Conservation (phyloP, 2,113 vertebrate genomes). For the Peucedramus taeniatus region DNA sequence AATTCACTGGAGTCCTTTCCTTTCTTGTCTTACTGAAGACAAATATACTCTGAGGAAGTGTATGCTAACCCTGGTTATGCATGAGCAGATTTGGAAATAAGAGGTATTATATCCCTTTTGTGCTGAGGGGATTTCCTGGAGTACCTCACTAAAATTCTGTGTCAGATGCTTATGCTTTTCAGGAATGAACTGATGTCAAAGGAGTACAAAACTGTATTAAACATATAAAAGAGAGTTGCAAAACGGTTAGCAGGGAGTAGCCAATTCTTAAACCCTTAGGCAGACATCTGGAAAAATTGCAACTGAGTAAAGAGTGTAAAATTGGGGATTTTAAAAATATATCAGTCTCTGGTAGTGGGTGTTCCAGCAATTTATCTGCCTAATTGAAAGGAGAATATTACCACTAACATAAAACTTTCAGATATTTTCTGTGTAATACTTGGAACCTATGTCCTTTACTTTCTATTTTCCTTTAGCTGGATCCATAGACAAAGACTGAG, state of each 20-base stretch:
- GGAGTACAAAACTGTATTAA: neutral
- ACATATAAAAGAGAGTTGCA: neutral
- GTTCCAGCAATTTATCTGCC: neutral
- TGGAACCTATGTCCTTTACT: neutral
- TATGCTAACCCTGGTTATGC: slow-evolving; percentile 45
- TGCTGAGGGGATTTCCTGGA: slow-evolving; percentile 46
- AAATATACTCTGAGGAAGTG: slow-evolving; percentile 48
- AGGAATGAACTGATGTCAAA: slow-evolving; percentile 16
- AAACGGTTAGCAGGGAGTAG: neutral
- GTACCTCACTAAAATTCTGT: slow-evolving; percentile 5
- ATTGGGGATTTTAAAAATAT: neutral
- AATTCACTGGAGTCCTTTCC: slow-evolving; percentile 70
- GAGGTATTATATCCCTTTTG: slow-evolving; percentile 8
- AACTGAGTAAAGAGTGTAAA: neutral
- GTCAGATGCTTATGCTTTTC: slow-evolving; percentile 36
- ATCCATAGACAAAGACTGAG: neutral
- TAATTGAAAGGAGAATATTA: neutral
- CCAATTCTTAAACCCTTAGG: neutral
- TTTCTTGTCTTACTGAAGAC: slow-evolving; percentile 45
- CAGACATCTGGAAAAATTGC: neutral
- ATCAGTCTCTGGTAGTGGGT: neutral
- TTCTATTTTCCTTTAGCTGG: neutral
- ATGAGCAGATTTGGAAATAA: slow-evolving; percentile 55
- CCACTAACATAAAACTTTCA: neutral
- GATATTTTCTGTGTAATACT: neutral